Conservation (phyloP, 2,888 invertebrate species). For the Oxycera nigricornis region DNA sequence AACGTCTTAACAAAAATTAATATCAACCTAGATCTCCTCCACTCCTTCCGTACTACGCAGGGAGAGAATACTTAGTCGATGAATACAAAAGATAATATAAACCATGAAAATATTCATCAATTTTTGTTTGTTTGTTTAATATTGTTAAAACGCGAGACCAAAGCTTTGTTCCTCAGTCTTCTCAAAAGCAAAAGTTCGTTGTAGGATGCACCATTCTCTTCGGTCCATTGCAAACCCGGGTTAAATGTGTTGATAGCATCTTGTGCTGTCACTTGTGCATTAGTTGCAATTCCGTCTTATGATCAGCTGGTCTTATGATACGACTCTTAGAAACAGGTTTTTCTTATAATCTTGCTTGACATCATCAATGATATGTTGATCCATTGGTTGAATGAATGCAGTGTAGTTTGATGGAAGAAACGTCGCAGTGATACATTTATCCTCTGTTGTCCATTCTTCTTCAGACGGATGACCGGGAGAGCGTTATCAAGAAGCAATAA, state of each 20-base stretch:
- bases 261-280: neutral
- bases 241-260: neutral
- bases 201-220: neutral
- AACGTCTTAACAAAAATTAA: no score
- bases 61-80: no score
- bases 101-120: no score
- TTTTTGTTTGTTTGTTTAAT: neutral
- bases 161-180: neutral
- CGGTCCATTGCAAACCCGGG: neutral
- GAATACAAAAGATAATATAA: no score
- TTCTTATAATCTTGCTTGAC: neutral
- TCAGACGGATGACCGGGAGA: conserved; percentile 46
- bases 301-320: neutral
- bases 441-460: conserved; percentile 42
- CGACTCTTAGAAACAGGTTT: neutral
- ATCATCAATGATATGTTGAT: conserved; percentile 44
- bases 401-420: conserved; percentile 49
- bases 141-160: neutral
- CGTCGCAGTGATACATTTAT: conserved; percentile 45
- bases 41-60: no score
- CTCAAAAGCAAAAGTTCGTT: neutral
- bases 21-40: no score
- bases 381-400: conserved; percentile 48
- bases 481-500: conserved; percentile 48
- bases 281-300: neutral